phyloP scores from a whole-genome alignment of 2,113 vertebrate genomes.

The Amia ocellicauda region DNA sequence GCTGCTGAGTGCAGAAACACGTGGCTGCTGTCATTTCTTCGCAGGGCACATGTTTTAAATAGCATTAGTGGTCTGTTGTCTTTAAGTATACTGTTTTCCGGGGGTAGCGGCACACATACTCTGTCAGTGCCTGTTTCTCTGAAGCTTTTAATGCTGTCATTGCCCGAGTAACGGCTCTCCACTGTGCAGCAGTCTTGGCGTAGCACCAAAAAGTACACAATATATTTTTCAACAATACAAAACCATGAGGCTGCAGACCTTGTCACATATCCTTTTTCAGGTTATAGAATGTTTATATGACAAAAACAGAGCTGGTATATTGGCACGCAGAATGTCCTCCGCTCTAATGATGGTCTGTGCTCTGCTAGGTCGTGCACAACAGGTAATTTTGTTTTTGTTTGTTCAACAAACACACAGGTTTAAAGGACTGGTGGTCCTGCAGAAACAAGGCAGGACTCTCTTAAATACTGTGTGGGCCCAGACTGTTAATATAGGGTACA shows the following conservation, averaged over 20 bases:
- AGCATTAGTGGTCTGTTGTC: conserved; percentile 19
- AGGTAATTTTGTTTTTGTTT: no score
- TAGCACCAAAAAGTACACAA: conserved; percentile 1
- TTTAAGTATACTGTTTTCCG: conserved; percentile 16
- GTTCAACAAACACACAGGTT: no score
- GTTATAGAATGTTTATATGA: conserved; percentile 4
- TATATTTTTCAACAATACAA: conserved; percentile 7
- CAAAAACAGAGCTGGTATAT: no score
- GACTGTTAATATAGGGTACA: no score
- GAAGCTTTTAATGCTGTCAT: conserved; percentile 14
- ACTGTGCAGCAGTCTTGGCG: not conserved
- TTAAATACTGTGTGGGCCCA: no score
- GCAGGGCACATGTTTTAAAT: not conserved
- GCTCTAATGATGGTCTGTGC: no score
- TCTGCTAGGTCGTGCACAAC: no score
- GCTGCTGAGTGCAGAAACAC: not conserved
- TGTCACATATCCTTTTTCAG: not conserved
- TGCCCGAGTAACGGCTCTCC: conserved; percentile 15
- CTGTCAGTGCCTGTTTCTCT: not conserved
- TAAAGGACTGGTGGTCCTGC: no score
- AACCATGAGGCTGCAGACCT: not conserved
- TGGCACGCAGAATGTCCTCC: no score
- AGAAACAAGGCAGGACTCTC: no score
- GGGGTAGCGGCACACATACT: conserved; percentile 17
- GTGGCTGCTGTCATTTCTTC: not conserved